These are phyloP conservation scores for Ochropacha duplaris DNA, from an alignment of 2,888 invertebrate genomes.

Conservation along the genomic window DNA sequence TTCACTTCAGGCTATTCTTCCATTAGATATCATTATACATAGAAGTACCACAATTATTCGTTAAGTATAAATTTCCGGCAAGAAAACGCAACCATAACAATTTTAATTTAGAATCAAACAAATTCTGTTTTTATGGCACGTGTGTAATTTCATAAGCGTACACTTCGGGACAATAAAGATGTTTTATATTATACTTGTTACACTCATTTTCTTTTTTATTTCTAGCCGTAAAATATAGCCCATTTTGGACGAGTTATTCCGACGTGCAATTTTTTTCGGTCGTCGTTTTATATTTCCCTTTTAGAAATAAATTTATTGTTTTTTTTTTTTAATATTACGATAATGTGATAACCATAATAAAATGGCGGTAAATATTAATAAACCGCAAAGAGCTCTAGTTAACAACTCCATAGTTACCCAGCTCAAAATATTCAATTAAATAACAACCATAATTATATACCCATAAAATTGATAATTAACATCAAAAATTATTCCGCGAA, in stretches of 20 bases:
- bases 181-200: constrained; percentile 24
- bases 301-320: too few relatives aligned
- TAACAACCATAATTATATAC: not conserved
- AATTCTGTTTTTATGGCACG: not conserved
- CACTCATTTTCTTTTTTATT: constrained; percentile 30
- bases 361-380: too few relatives aligned
- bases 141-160: constrained; percentile 17
- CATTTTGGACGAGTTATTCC: constrained; percentile 22
- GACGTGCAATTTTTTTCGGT: not conserved
- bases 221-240: constrained; percentile 29
- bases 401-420: too few relatives aligned
- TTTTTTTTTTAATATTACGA: too few relatives aligned
- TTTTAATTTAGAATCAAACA: not conserved
- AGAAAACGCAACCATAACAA: not conserved
- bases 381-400: too few relatives aligned
- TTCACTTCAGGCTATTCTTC: too few relatives aligned
- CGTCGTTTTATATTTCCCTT: not conserved
- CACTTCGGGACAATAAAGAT: constrained; percentile 24
- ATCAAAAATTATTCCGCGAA: not conserved
- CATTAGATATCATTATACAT: too few relatives aligned
- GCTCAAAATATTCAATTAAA: too few relatives aligned
- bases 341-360: too few relatives aligned
- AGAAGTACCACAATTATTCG: too few relatives aligned
- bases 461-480: not conserved
- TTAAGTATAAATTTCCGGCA: too few relatives aligned